A percentile compares a stretch with the other conserved stretches of the same genome.
These are phyloP conservation scores for Fregetta grallaria DNA, from an alignment of 2,113 vertebrate genomes.

Conservation along the genomic window DNA sequence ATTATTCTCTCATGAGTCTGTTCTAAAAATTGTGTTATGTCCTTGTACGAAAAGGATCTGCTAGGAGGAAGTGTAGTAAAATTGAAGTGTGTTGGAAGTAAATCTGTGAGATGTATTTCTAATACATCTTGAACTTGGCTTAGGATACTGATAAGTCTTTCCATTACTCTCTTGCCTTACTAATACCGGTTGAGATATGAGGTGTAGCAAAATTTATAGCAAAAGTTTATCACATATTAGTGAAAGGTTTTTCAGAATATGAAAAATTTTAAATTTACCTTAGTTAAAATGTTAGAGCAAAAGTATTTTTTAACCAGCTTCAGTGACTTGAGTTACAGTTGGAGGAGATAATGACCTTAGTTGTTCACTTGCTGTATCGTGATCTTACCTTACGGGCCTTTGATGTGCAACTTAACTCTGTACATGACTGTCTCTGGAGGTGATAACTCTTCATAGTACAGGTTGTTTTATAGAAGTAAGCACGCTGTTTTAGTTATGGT, in stretches of 20 bases:
- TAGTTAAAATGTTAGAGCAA: background rate
- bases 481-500: accelerated
- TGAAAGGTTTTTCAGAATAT: background rate
- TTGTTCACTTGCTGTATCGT: accelerated
- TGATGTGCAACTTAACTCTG: background rate
- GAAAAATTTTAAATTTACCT: background rate
- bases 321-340: background rate
- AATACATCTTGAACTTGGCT: background rate
- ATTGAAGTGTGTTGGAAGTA: background rate
- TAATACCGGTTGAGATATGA: background rate
- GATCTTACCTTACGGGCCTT: background rate
- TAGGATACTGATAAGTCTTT: background rate
- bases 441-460: background rate
- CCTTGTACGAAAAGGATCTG: background rate
- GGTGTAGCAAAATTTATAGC: background rate
- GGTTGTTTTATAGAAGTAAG: background rate
- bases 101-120: background rate
- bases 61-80: background rate
- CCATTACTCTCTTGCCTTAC: background rate
- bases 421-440: background rate
- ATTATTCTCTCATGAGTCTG: background rate
- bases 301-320: background rate
- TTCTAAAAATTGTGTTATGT: background rate
- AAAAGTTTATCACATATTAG: background rate
- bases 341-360: background rate